Evolutionary conservation across 2,797 vertebrate genomes (phyloP), one percentile per base, ranked within the genome.

Genomic region (Silurus lanzhouensis): DNA sequence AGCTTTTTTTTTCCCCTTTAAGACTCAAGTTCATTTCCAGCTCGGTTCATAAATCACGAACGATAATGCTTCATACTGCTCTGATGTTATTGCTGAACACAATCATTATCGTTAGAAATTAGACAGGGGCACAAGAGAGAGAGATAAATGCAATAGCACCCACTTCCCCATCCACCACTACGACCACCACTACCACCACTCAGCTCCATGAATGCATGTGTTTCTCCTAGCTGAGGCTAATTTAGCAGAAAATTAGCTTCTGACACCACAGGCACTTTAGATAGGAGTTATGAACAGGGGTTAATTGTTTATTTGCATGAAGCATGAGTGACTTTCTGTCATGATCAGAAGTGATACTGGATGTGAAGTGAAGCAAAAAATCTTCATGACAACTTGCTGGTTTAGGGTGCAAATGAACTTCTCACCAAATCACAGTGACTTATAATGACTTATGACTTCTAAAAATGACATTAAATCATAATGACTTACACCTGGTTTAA

Each of bases 171-270:
- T 17, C 55, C 75, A 48, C 8, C 44, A 48, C 19, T 44, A 22
- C 4, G 9, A 22, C 44, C 70, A 27, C 25, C 3, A 48, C 10
- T 19, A 31, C 38, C 67, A 52, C 31, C 52, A 84, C 31, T 9
- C 74, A 27, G 0, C 83, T 31, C 52, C 1, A 25, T 46, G n/a
- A 90, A 80, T 86, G 48, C 44, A 71, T 52, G 87, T 78, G 64
- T 81, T n/a, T 86, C 89, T 90, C 87, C 71, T 81, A 89, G 90
- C 84, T 83, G 85, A 88, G 92, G 90, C 92, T 94, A 90, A 94
- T 94, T 93, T 94, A 88, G 90, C 89, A 91, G 91, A 92, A 93
- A 94, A 95, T 91, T 89, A 91, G 91, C 87, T 86, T 76, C 86
- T 89, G 92, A 92, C 91, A 90, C 88, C 88, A 72, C 85, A 60